These are phyloP conservation scores for Archivesica marissinica DNA, from an alignment of 1,140 invertebrate genomes.

Conservation along the genomic window DNA sequence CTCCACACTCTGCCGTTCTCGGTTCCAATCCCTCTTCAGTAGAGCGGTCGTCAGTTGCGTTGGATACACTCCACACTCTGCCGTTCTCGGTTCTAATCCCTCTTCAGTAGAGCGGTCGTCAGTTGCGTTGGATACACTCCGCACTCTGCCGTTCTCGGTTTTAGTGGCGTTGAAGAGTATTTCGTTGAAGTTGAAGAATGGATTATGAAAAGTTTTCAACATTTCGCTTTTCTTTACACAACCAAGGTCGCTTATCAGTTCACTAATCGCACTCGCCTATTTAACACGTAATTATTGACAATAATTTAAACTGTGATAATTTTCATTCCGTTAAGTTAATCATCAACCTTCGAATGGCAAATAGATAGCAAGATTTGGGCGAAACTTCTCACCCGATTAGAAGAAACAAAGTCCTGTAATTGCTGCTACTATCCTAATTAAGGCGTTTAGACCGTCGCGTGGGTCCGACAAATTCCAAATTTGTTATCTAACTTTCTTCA, in stretches of 20 bases:
- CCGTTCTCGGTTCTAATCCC: too few relatives aligned
- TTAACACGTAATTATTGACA: slow-evolving; percentile 52
- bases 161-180: too few relatives aligned
- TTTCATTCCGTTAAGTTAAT: slow-evolving; percentile 40
- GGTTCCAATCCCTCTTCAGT: too few relatives aligned
- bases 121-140: too few relatives aligned
- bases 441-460: slow-evolving; percentile 34
- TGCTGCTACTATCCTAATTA: slow-evolving; percentile 43
- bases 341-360: slow-evolving; percentile 22
- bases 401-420: slow-evolving; percentile 41
- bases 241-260: slow-evolving; percentile 33
- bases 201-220: too few relatives aligned
- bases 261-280: neutral
- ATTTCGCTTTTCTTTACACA: slow-evolving; percentile 42
- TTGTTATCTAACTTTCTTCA: slow-evolving; percentile 14
- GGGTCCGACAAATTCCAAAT: slow-evolving; percentile 8
- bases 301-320: slow-evolving; percentile 50
- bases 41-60: too few relatives aligned
- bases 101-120: too few relatives aligned
- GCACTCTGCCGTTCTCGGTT: too few relatives aligned
- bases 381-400: slow-evolving; percentile 20
- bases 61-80: too few relatives aligned
- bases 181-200: too few relatives aligned
- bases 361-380: neutral
- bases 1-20: too few relatives aligned